A percentile compares a stretch with the other conserved stretches of the same genome.
phyloP scores from a whole-genome alignment of 2,888 invertebrate species.

The Hymenopus coronatus region DNA sequence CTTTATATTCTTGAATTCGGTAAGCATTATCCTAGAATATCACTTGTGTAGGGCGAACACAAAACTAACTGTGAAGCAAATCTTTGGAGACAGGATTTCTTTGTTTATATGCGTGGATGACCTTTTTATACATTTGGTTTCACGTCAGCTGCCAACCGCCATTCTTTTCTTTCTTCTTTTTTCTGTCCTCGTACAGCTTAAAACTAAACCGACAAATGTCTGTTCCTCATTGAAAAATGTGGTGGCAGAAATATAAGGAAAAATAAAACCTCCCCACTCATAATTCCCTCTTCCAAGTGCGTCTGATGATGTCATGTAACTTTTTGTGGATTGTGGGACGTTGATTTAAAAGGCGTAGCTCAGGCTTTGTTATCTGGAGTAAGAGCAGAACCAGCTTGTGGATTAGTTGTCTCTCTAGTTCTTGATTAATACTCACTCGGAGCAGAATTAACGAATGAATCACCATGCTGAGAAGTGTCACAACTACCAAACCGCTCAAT shows the following conservation, averaged over 20 bases:
- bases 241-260: neutral
- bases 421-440: neutral
- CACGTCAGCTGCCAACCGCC: neutral
- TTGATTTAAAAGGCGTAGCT: neutral
- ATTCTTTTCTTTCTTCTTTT: neutral
- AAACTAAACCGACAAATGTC: neutral
- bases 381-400: neutral
- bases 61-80: neutral
- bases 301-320: neutral
- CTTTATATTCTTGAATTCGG: too few species aligned
- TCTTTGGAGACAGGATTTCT: neutral
- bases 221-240: slow-evolving; percentile 4
- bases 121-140: neutral
- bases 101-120: neutral
- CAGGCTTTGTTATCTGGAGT: neutral
- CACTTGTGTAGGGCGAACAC: neutral
- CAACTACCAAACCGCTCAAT: too few species aligned
- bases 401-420: neutral
- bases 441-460: neutral
- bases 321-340: neutral
- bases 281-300: neutral
- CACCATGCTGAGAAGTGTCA: neutral
- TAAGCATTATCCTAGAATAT: too few species aligned
- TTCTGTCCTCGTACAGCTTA: neutral
- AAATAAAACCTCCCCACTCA: neutral